These are phyloP conservation scores for Andricus grossulariae DNA, from an alignment of 1,140 invertebrate genomes.

Conservation along the genomic window DNA sequence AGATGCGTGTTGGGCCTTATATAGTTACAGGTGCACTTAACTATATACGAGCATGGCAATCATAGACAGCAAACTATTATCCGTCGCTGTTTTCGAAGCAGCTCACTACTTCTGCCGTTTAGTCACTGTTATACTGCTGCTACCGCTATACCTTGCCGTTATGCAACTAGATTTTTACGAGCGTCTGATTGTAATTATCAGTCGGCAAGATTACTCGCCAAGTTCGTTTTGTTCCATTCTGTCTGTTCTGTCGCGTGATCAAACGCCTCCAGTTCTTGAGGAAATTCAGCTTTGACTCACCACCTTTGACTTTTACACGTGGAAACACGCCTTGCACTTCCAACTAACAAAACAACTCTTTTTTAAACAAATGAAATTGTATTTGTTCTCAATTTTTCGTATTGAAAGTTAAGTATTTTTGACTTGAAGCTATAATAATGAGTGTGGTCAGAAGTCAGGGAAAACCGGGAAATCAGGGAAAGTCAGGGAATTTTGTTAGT, in stretches of 20 bases:
- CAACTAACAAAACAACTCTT: constrained; percentile 28
- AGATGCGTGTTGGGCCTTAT: constrained; percentile 4
- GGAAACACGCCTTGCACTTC: background rate
- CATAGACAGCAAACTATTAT: constrained; percentile 46
- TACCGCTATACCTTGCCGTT: constrained; percentile 36
- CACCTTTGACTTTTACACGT: constrained; percentile 27
- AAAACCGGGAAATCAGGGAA: no score
- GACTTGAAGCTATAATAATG: no score
- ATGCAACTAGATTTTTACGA: constrained; percentile 45
- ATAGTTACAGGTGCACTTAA: constrained; percentile 47
- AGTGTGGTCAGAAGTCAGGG: no score
- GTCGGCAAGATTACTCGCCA: constrained; percentile 33
- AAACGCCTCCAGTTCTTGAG: constrained; percentile 16
- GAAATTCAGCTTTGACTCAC: constrained; percentile 37
- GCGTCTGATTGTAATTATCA: constrained; percentile 54
- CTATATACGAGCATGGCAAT: constrained; percentile 46
- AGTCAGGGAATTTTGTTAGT: no score
- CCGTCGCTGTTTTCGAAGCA: constrained; percentile 48
- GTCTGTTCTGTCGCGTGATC: constrained; percentile 22
- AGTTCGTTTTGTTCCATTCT: constrained; percentile 13
- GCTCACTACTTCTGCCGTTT: constrained; percentile 35
- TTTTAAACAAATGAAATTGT: background rate
- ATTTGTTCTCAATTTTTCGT: no score
- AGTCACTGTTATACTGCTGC: constrained; percentile 24
- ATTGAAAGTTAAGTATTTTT: no score